Conservation (phyloP, 1,140 invertebrate species). For the Helicoverpa armigera region DNA sequence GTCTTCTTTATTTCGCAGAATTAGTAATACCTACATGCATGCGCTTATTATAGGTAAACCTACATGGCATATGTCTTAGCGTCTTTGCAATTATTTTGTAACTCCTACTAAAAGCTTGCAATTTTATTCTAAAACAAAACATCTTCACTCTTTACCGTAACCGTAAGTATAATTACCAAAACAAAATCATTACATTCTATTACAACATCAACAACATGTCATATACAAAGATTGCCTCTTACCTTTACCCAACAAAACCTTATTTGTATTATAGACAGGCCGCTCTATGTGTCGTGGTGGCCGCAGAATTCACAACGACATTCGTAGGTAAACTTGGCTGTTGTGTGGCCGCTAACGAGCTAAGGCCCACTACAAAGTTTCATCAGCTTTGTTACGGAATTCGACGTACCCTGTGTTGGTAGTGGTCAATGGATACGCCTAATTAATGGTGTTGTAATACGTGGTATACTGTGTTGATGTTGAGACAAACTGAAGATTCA, state of each 20-base stretch:
- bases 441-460: conserved; percentile 16
- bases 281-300: neutral
- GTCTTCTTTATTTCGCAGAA: no score
- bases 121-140: no score
- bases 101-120: no score
- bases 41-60: no score
- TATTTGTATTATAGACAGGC: conserved; percentile 8
- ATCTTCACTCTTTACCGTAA: no score
- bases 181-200: no score
- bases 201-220: no score
- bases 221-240: neutral
- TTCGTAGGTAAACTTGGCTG: conserved; percentile 33
- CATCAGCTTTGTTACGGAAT: conserved; percentile 44
- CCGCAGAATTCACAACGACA: conserved; percentile 17
- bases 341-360: conserved; percentile 43
- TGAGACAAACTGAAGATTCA: neutral
- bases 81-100: no score
- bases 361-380: conserved; percentile 44
- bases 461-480: neutral
- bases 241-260: neutral
- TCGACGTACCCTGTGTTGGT: neutral
- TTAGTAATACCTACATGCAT: no score
- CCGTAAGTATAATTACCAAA: no score
- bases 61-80: no score
- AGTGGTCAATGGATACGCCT: conserved; percentile 14